A percentile compares a stretch with the other conserved stretches of the same genome.
Evolutionary conservation across 1,140 invertebrate species (phyloP).

Genomic region (Tenebrio molitor): DNA sequence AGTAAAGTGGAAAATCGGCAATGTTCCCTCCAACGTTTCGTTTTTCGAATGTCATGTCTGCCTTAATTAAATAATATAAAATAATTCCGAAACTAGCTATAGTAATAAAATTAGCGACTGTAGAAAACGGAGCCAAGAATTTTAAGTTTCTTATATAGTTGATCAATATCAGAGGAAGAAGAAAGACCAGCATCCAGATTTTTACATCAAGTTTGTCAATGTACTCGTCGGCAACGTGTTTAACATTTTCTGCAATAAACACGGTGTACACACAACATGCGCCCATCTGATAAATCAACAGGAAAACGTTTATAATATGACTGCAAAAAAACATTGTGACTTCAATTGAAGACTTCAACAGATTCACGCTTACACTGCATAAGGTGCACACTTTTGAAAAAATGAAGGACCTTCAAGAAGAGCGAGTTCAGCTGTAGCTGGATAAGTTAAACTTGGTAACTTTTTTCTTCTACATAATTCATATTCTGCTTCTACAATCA

Average conservation of each 20-base stretch:
- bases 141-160: slow-evolving; percentile 82
- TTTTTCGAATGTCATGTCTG: slow-evolving; percentile 69
- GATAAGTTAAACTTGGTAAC: slow-evolving; percentile 80
- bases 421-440: slow-evolving; percentile 77
- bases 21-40: slow-evolving; percentile 68
- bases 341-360: slow-evolving; percentile 23
- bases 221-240: slow-evolving; percentile 71
- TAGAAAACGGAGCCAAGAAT: slow-evolving; percentile 80
- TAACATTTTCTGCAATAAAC: slow-evolving; percentile 83
- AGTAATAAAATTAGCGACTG: slow-evolving; percentile 79
- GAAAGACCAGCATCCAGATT: slow-evolving; percentile 75
- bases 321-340: slow-evolving; percentile 69
- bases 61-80: slow-evolving; percentile 76
- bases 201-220: slow-evolving; percentile 68
- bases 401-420: slow-evolving; percentile 77
- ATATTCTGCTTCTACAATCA: slow-evolving; percentile 79
- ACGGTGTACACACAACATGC: slow-evolving; percentile 92
- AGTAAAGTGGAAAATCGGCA: slow-evolving; percentile 74
- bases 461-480: slow-evolving; percentile 77
- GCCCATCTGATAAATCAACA: slow-evolving; percentile 88
- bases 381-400: slow-evolving; percentile 72
- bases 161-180: slow-evolving; percentile 79
- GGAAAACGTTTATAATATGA: slow-evolving; percentile 75
- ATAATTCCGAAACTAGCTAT: slow-evolving; percentile 77
- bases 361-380: slow-evolving; percentile 72